Evolutionary conservation across 92 coral and sea anemone species (phyloP), one percentile per base, ranked within the genome.

Genomic region (Palythoa grandiflora): DNA sequence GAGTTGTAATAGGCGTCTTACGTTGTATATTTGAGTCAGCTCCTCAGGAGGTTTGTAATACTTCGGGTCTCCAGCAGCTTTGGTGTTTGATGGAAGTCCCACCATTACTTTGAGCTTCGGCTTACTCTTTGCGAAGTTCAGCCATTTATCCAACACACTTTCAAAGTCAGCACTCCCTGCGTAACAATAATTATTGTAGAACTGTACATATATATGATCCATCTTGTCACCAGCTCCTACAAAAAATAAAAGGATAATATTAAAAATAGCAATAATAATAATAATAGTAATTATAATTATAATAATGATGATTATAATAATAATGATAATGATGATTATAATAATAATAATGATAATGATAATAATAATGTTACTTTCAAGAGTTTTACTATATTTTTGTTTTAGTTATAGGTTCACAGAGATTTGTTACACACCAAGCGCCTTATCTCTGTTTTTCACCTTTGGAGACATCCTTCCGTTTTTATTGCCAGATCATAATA

Each of bases 131-230:
- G 95, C 86, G 91, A 93, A 94, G 6, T 88, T 84, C 68, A 94
- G 37, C 97, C 97, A 94, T 28, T 87, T 85, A 77, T 94, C 95
- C 93, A 94, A 85, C 38, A 94, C 95, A 2, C 89, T 88, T 20
- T 90, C 68, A 55, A 90, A 94, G 78, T 88, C 90, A 59, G 88
- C 55, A 65, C 89, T 85, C 5, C 97, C 97, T 7, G 97, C 95
- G 52, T 92, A 94, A 52, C 97, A 94, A 80, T 94, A 94, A 81
- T 92, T 94, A 91, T 94, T 94, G 81, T 94, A 94, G 79, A 94
- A 94, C 87, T 94, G 97, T 13, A 94, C 66, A 59, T 92, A 94
- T 5, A 94, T 87, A 74, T 90, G 93, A 89, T 94, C 97, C 83
- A 92, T 90, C 83, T 94, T 92, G 75, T 88, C 83, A 39, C 97